Evolutionary conservation across 2,888 invertebrate genomes (phyloP).

Genomic region (Cheilosia soror): DNA sequence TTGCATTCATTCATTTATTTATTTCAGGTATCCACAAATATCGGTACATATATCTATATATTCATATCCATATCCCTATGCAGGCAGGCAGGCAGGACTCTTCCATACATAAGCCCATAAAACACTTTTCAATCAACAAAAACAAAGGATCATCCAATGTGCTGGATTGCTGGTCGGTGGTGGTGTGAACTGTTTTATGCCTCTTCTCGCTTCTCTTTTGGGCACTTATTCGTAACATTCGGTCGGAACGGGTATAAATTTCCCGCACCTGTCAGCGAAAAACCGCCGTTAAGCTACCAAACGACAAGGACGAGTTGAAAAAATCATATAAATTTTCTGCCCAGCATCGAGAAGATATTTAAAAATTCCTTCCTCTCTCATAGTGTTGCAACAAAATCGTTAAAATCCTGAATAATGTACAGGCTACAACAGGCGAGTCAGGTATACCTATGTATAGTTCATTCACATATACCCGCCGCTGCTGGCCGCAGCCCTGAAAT

Average conservation of each 20-base stretch:
- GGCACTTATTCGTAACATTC: conserved; percentile 47
- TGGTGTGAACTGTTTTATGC: conserved; percentile 11
- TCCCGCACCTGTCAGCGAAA: conserved; percentile 69
- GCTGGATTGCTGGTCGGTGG: background rate
- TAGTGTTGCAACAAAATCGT: conserved; percentile 47
- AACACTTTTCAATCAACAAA: conserved; percentile 60
- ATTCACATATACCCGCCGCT: background rate
- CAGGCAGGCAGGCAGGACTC: background rate
- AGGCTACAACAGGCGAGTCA: conserved; percentile 6
- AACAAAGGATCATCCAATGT: conserved; percentile 2
- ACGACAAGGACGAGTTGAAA: conserved; percentile 48
- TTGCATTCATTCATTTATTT: background rate
- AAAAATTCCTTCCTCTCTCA: conserved; percentile 23
- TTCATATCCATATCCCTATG: background rate
- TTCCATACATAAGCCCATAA: conserved; percentile 41
- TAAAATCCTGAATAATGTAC: conserved; percentile 69
- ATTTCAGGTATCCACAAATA: background rate
- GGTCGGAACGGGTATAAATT: conserved; percentile 52
- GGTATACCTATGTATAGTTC: background rate
- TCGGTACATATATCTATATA: background rate
- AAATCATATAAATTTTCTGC: conserved; percentile 61
- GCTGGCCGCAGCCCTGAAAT: background rate
- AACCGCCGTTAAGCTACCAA: conserved; percentile 66
- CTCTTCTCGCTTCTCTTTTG: conserved; percentile 9
- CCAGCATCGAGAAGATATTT: conserved; percentile 64